A percentile compares a stretch with the other conserved stretches of the same genome.
Conservation (phyloP, 2,888 invertebrate species). For the Psylliodes chrysocephalus region DNA sequence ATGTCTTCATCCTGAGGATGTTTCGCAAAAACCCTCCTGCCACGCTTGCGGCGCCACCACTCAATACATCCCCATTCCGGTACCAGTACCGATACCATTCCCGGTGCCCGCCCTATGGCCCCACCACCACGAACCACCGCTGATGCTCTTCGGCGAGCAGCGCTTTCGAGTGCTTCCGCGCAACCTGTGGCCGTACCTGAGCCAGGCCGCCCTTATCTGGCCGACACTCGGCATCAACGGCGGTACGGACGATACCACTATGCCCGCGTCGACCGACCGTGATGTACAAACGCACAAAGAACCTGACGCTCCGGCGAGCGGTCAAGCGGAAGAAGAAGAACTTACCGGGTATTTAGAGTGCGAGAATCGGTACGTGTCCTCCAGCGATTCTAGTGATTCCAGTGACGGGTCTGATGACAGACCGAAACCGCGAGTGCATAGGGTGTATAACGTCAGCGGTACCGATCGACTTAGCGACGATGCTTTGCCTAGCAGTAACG, state of each 20-base stretch:
- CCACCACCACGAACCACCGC: slow-evolving; percentile 64
- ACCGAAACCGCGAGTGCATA: slow-evolving; percentile 54
- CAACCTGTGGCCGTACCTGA: slow-evolving; percentile 58
- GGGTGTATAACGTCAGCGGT: slow-evolving; percentile 59
- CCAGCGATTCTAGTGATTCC: slow-evolving; percentile 61
- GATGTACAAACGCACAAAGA: slow-evolving; percentile 20
- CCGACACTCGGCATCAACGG: slow-evolving; percentile 54
- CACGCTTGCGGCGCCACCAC: slow-evolving; percentile 70
- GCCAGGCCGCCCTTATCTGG: slow-evolving; percentile 59
- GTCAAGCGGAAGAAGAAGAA: slow-evolving; percentile 38
- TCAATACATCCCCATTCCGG: slow-evolving; percentile 75
- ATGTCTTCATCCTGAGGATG: slow-evolving; percentile 49
- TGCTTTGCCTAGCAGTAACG: slow-evolving; percentile 59
- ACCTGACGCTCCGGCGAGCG: slow-evolving; percentile 1
- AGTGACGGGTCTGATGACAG: slow-evolving; percentile 52
- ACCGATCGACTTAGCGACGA: slow-evolving; percentile 58
- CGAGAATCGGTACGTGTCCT: slow-evolving; percentile 68
- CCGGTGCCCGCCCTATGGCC: slow-evolving; percentile 84
- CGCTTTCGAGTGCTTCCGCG: slow-evolving; percentile 56
- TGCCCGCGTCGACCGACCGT: slow-evolving; percentile 28
- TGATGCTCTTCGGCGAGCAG: slow-evolving; percentile 63
- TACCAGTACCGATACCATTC: slow-evolving; percentile 85
- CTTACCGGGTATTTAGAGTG: slow-evolving; percentile 63
- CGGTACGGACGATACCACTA: slow-evolving; percentile 42
- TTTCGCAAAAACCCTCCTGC: slow-evolving; percentile 51